A percentile compares a stretch with the other conserved stretches of the same genome.
Conservation (phyloP, 2,888 invertebrate species). For the Eupithecia centaureata region DNA sequence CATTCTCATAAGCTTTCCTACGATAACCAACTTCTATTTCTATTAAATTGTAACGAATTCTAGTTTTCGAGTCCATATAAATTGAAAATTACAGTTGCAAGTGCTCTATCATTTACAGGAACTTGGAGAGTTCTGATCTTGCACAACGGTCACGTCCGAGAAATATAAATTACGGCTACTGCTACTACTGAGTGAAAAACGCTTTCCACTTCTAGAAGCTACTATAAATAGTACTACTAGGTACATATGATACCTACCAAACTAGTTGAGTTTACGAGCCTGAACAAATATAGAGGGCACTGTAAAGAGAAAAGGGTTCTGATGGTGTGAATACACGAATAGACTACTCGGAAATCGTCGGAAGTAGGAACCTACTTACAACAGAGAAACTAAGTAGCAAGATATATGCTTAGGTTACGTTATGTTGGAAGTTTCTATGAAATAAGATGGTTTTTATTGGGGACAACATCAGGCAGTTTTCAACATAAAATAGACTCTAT, state of each 20-base stretch:
- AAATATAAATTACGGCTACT: constrained; percentile 54
- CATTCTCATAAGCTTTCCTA: not conserved
- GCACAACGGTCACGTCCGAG: constrained; percentile 60
- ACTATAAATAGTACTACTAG: constrained; percentile 41
- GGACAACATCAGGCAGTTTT: not conserved
- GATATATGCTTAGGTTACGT: not conserved
- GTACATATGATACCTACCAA: constrained; percentile 14
- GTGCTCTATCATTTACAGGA: constrained; percentile 42
- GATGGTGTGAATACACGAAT: not conserved
- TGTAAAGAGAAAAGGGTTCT: constrained; percentile 29
- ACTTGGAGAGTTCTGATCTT: constrained; percentile 35
- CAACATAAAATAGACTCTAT: not conserved
- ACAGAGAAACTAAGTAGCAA: not conserved
- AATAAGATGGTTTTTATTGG: not conserved
- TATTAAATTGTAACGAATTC: not conserved
- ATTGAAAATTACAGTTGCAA: constrained; percentile 29
- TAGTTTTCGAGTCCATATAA: not conserved
- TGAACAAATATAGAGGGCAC: constrained; percentile 36
- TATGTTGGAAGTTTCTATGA: not conserved
- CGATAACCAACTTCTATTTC: not conserved
- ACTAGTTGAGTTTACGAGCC: constrained; percentile 25
- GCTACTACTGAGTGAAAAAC: constrained; percentile 48
- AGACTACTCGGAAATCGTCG: not conserved
- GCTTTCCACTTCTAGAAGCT: constrained; percentile 51
- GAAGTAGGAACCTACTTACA: no score